phyloP scores from a whole-genome alignment of 2,797 vertebrate genomes.

The Lepidocolaptes lacrymiger region DNA sequence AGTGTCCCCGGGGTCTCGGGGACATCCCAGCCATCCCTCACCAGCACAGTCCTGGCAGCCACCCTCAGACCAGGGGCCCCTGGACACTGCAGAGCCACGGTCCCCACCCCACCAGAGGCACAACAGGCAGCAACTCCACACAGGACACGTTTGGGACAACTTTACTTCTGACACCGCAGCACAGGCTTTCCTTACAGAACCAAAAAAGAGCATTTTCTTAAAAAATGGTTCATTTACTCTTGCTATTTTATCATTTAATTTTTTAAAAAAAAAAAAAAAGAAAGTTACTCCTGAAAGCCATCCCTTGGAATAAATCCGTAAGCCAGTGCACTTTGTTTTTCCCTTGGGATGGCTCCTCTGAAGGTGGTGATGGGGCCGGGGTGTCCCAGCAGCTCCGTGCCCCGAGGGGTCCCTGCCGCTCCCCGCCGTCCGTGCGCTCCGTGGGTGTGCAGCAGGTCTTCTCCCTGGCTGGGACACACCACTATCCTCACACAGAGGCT shows the following conservation, averaged over 20 bases:
- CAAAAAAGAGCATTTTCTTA: not conserved
- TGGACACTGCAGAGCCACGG: fast-evolving
- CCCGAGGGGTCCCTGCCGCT: not conserved
- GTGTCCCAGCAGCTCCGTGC: not conserved
- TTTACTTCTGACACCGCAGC: slow-evolving; percentile 6
- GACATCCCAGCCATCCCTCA: fast-evolving
- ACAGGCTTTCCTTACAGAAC: slow-evolving; percentile 20
- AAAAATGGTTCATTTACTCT: slow-evolving; percentile 19
- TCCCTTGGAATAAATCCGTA: not conserved
- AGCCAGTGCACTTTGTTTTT: not conserved
- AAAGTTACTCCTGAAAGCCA: slow-evolving; percentile 19
- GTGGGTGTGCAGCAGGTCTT: not conserved
- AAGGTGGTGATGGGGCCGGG: not conserved
- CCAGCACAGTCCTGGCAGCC: not conserved
- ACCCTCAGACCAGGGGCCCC: not conserved
- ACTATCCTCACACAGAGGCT: not conserved
- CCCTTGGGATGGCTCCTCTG: not conserved
- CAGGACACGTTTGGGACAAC: not conserved
- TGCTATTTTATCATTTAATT: slow-evolving; percentile 6
- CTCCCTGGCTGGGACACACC: fast-evolving
- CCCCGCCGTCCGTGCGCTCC: not conserved
- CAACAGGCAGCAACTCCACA: not conserved
- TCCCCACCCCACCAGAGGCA: not conserved
- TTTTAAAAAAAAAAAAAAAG: not conserved
- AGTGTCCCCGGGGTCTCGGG: fast-evolving